Base-by-base conservation (phyloP, 2,797 vertebrate species). In the Crenuchus spilurus region DNA sequence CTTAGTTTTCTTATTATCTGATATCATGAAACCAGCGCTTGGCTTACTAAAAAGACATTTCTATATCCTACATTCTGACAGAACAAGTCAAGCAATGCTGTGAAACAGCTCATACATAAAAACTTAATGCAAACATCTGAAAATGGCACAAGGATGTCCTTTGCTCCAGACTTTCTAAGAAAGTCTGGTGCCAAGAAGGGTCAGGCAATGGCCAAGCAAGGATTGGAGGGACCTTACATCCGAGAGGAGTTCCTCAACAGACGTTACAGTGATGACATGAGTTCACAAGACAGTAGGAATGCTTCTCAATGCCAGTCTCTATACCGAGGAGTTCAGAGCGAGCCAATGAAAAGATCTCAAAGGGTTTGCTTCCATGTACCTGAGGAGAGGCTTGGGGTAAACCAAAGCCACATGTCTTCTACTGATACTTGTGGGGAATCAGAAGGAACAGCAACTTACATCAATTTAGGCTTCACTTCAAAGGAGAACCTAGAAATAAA, bases 281-380 rank as follows among this genome's bases (percentile, higher is more conserved):
- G 91, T 73, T 94, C 93, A 0, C 93, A 94, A 82, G 94, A 94
- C 84, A 92, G 91, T 68, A 92, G 91, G 81, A 95, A 90, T 48
- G 84, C 81, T 41, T 90, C 88, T 79, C 75, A 33, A 66, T 87
- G 73, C 83, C 76, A 70, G 67, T 84, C 87, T 31, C 78, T 90
- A 62, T 87, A 89, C 74, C 92, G 87, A 80, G 92, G 91, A 61
- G 88, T 90, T 62, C 87, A 92, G 89, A 96, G 94, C 55, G 95
- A 96, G 81, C 94, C 95, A 14, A 49, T 94, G 58, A 93, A 75
- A 78, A 90, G 95, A 61, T 89, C 94, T 26, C 88, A 91, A 83
- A 90, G 90, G 87, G 92, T 93, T 75, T 90, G 87, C 84, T 92
- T 93, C 64, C 92, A 90, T 82, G 93, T 95, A 75, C 90, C 88